Conservation (phyloP, 2,888 invertebrate species). For the Apamea sordens region DNA sequence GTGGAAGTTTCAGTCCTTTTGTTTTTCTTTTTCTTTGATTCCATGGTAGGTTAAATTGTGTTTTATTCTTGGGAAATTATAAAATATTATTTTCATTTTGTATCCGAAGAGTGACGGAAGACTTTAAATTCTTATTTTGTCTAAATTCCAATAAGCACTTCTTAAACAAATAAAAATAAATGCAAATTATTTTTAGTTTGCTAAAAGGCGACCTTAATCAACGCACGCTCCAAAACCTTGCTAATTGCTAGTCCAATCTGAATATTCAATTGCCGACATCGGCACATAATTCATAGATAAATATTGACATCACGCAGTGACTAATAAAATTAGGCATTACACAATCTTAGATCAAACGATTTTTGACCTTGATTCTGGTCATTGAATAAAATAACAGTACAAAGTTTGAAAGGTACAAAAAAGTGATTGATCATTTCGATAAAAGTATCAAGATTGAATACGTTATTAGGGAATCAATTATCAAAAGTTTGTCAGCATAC, state of each 20-base stretch:
- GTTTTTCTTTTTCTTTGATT: background rate
- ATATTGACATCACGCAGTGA: constrained; percentile 50
- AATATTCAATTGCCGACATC: constrained; percentile 25
- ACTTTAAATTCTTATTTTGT: background rate
- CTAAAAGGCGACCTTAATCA: constrained; percentile 16
- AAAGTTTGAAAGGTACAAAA: constrained; percentile 27
- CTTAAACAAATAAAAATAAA: background rate
- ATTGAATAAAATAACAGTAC: constrained; percentile 20
- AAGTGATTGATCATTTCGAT: background rate
- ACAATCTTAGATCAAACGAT: constrained; percentile 26
- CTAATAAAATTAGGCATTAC: constrained; percentile 52
- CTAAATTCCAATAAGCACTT: background rate
- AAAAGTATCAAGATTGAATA: constrained; percentile 3
- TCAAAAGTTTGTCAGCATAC: background rate
- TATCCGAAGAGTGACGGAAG: background rate
- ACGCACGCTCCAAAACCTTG: constrained; percentile 27
- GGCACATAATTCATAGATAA: constrained; percentile 39
- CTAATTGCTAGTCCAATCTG: constrained; percentile 24
- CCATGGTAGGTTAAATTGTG: background rate
- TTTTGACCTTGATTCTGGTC: constrained; percentile 29
- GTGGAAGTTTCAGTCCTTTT: too few relatives aligned
- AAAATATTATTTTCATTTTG: background rate
- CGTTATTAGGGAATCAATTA: background rate
- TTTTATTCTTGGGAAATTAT: background rate
- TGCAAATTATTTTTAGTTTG: background rate